Base-by-base conservation (phyloP, 2,888 invertebrate species). In the Tuberolachnus salignus region DNA sequence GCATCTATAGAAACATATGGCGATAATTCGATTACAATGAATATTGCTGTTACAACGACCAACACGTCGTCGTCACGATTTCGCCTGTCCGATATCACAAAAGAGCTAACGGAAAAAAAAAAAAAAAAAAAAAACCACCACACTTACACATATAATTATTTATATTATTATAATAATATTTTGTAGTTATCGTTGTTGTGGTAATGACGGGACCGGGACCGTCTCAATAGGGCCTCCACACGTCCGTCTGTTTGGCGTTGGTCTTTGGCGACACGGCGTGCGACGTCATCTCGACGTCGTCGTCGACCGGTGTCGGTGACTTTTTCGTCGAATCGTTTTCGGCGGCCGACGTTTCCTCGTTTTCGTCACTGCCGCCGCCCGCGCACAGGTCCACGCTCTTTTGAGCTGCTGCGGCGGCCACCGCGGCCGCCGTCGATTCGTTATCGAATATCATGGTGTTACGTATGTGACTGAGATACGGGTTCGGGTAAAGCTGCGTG, bases 221-320 rank as follows among this genome's bases (percentile, higher is more conserved):
- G 63, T n/a, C 51, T 85, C 84, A 92, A 86, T 92, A 92, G 19
- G 92, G 92, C 84, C 92, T 89, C 92, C 92, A 92, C 80, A 92
- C 92, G 84, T 92, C 92, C n/a, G 90, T 88, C 80, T 90, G 84
- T 85, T 88, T 84, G 84, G 87, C 83, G 84, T 85, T 83, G 67
- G 86, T 85, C 73, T 86, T 81, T 1, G 81, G 51, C 10, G 67
- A 44, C 0, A 51, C 59, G 4, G 72, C 67, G 4, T 23, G 21
- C 4, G 80, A 16, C 9, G 81, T 51, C 71, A 66, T 34, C 34
- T 34, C 23, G n/a, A 26, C 26, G 3, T 19, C 49, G 14, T 78
- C 49, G 69, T 34, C 42, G 26, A 3, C 49, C 11, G n/a, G 26
- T 9, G 19, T 49, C 23, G 26, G n/a, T 44, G 14, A 71, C 64